phyloP scores from a whole-genome alignment of 2,888 invertebrate species.

The Phyllotreta striolata region DNA sequence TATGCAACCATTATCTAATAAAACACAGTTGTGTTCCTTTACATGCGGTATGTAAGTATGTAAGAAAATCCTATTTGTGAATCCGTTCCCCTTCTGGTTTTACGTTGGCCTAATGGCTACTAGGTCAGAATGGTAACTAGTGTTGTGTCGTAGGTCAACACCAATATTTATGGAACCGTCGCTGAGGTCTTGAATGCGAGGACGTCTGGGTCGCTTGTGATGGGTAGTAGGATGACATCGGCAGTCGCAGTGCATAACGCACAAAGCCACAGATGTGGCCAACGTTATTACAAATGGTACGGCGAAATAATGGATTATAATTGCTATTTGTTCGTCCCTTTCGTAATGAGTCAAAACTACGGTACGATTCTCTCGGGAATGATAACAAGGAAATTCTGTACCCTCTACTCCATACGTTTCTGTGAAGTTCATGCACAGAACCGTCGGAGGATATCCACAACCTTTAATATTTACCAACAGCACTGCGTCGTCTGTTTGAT shows the following conservation, averaged over 20 bases:
- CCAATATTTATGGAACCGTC: conserved; percentile 77
- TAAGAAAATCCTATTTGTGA: conserved; percentile 4
- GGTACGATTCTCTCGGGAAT: conserved; percentile 80
- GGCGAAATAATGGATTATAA: conserved; percentile 84
- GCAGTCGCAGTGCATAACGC: conserved; percentile 89
- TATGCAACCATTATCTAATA: conserved; percentile 10
- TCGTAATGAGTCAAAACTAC: conserved; percentile 87
- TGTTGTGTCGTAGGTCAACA: conserved; percentile 69
- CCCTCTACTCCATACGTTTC: conserved; percentile 74
- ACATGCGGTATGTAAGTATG: conserved; percentile 1
- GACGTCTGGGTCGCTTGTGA: conserved; percentile 70
- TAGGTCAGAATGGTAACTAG: conserved; percentile 59
- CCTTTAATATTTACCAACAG: conserved; percentile 83
- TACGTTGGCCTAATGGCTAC: conserved; percentile 58
- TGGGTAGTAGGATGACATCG: conserved; percentile 73
- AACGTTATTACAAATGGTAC: conserved; percentile 85
- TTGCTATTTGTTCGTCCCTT: conserved; percentile 80
- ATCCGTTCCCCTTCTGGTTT: conserved; percentile 3
- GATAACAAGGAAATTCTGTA: conserved; percentile 71
- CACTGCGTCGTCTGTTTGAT: conserved; percentile 64
- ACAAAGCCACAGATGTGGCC: conserved; percentile 84
- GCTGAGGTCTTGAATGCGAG: conserved; percentile 71
- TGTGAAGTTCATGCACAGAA: conserved; percentile 80
- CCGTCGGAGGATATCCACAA: conserved; percentile 82
- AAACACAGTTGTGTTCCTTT: conserved; percentile 3